Conservation (phyloP, 2,888 invertebrate species). For the Hypercompe scribonia region DNA sequence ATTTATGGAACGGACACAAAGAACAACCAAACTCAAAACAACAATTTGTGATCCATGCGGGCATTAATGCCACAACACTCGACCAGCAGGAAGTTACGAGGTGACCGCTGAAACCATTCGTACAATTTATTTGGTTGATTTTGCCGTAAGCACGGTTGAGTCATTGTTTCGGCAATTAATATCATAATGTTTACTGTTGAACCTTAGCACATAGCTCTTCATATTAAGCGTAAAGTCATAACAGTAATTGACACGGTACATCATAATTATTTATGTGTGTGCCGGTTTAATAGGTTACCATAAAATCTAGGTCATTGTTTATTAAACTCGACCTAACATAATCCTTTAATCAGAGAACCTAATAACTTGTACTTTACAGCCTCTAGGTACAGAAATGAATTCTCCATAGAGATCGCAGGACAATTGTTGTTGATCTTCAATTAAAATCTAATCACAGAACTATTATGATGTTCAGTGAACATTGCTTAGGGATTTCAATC, state of each 20-base stretch:
- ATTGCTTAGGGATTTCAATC: conserved; percentile 12
- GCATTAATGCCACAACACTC: too few relatives aligned
- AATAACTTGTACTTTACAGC: not conserved
- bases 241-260: not conserved
- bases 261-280: not conserved
- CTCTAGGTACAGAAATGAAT: not conserved
- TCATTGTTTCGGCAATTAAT: not conserved
- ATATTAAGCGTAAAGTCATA: not conserved
- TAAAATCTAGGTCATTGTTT: not conserved
- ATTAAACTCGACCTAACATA: not conserved
- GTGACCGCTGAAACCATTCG: too few relatives aligned
- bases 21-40: too few relatives aligned
- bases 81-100: too few relatives aligned
- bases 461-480: conserved; percentile 2
- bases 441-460: conserved; percentile 9
- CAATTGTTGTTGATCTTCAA: conserved; percentile 11
- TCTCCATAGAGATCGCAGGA: not conserved
- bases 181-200: not conserved
- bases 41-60: too few relatives aligned
- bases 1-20: too few relatives aligned
- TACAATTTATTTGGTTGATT: not conserved
- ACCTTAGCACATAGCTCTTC: not conserved
- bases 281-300: not conserved
- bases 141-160: not conserved
- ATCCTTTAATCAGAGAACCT: not conserved